Evolutionary conservation across 2,113 vertebrate genomes (phyloP).

Genomic region (Hypocryptadius cinnamomeus): DNA sequence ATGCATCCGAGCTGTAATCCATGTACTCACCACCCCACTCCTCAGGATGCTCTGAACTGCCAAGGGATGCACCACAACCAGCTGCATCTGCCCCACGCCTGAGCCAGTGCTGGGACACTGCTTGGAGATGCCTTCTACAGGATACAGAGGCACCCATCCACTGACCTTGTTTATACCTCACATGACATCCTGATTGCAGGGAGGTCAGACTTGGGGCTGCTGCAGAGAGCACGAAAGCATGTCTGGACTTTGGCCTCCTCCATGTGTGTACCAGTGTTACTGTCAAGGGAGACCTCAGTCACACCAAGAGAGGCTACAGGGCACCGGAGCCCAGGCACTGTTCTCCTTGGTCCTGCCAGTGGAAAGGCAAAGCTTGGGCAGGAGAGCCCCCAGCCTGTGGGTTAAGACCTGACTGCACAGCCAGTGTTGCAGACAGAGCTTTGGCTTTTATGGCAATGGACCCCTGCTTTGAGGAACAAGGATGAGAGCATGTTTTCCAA

Average conservation of each 20-base stretch:
- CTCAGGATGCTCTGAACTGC: neutral
- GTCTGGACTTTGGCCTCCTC: neutral
- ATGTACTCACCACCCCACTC: neutral
- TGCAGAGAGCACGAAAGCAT: neutral
- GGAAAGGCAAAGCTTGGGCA: neutral
- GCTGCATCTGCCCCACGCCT: neutral
- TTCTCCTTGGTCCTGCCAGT: neutral
- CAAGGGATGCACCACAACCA: neutral
- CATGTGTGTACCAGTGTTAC: neutral
- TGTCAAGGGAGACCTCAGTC: neutral
- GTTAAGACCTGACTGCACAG: neutral
- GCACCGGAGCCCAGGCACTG: neutral
- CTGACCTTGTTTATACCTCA: neutral
- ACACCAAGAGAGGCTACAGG: neutral
- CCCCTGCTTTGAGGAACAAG: neutral
- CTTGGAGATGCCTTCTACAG: neutral
- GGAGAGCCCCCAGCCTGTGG: rapidly evolving
- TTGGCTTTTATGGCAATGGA: neutral
- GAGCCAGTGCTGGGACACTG: neutral
- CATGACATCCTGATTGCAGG: neutral
- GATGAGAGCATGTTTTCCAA: neutral
- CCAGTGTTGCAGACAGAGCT: neutral
- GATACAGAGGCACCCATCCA: neutral
- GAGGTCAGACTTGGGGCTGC: too few species aligned
- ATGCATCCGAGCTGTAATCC: neutral